Conservation (phyloP, 2,797 vertebrate species). For the Alca torda region DNA sequence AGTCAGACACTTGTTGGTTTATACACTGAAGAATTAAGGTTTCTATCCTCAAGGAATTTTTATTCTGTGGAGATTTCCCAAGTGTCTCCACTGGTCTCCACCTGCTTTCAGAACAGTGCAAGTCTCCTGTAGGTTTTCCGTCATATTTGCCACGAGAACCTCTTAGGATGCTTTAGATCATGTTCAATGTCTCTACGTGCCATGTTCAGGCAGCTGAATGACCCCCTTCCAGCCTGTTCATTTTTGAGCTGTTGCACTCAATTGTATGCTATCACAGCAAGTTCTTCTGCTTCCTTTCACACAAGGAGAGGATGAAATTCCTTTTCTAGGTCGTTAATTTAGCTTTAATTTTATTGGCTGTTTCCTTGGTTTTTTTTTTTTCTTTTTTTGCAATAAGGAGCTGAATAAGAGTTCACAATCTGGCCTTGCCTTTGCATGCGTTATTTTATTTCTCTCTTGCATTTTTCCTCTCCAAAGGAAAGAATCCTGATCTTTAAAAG, state of each 20-base stretch:
- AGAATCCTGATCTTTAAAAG: neutral
- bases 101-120: neutral
- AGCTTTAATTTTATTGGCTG: neutral
- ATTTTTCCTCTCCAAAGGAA: neutral
- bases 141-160: neutral
- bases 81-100: neutral
- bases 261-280: neutral
- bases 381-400: neutral
- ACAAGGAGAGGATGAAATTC: neutral
- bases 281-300: constrained; percentile 12
- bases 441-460: neutral
- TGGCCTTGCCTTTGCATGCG: neutral
- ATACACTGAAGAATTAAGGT: neutral
- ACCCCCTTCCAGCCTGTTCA: neutral
- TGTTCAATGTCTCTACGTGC: neutral
- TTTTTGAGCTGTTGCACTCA: neutral
- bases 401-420: neutral
- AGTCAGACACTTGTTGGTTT: neutral
- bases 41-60: neutral
- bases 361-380: neutral
- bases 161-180: neutral
- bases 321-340: neutral
- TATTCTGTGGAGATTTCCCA: neutral
- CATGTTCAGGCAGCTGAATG: neutral
- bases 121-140: neutral